Conservation (phyloP, 2,888 invertebrate species). For the Agriopis marginaria region DNA sequence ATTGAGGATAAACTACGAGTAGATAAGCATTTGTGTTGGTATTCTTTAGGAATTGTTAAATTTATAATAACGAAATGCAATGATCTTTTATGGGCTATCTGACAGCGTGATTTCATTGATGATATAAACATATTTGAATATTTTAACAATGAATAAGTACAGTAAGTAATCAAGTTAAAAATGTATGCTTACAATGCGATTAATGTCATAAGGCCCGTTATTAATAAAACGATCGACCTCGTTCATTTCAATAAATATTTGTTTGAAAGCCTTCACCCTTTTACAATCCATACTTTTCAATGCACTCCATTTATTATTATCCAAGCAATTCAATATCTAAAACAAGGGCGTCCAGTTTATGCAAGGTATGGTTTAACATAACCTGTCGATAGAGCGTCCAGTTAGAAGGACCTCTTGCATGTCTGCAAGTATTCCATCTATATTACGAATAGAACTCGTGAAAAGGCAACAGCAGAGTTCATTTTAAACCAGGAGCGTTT, state of each 20-base stretch:
- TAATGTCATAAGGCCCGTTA: too few species aligned
- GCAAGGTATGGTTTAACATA: slow-evolving; percentile 65
- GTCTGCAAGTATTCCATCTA: slow-evolving; percentile 41
- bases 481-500: slow-evolving; percentile 67
- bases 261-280: not conserved
- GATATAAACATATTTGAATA: too few species aligned
- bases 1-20: not conserved
- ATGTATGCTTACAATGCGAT: too few species aligned
- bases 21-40: not conserved
- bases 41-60: not conserved
- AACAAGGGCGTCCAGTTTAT: slow-evolving; percentile 56
- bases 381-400: slow-evolving; percentile 59
- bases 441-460: slow-evolving; percentile 48
- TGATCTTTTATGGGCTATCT: not conserved
- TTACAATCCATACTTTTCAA: slow-evolving; percentile 6
- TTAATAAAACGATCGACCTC: too few species aligned
- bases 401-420: slow-evolving; percentile 53
- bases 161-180: too few species aligned
- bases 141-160: too few species aligned
- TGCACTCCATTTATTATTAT: slow-evolving; percentile 31
- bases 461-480: slow-evolving; percentile 60
- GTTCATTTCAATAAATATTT: too few species aligned
- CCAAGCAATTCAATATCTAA: slow-evolving; percentile 41
- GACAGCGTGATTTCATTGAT: not conserved
- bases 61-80: not conserved